These are phyloP conservation scores for Rhadinocentrus ornatus DNA, from an alignment of 2,797 vertebrate species.

Conservation along the genomic window DNA sequence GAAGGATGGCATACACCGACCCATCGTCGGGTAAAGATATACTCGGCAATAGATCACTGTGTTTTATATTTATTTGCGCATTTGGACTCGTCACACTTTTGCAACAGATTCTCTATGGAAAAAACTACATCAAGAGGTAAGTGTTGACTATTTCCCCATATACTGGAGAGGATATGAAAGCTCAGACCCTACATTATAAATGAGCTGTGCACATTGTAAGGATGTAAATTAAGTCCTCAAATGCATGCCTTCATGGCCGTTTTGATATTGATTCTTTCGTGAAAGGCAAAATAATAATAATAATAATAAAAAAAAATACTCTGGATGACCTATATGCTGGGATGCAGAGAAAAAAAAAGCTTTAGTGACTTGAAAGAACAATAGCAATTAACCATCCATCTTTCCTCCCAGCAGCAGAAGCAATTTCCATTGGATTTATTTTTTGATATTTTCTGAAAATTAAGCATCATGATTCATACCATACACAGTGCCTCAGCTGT, in stretches of 20 bases:
- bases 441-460: conserved; percentile 67
- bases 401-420: conserved; percentile 69
- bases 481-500: conserved; percentile 81
- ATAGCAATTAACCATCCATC: conserved; percentile 79
- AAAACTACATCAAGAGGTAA: conserved; percentile 98
- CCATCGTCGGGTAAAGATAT: conserved; percentile 93
- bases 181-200: conserved; percentile 12
- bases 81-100: conserved; percentile 97
- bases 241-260: conserved; percentile 33
- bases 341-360: conserved; percentile 40
- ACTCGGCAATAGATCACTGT: conserved; percentile 95
- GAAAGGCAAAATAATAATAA: neutral
- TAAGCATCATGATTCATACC: conserved; percentile 82
- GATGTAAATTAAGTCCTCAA: conserved; percentile 16
- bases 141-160: conserved; percentile 44
- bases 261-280: conserved; percentile 21
- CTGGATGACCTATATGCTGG: conserved; percentile 33
- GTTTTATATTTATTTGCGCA: conserved; percentile 98
- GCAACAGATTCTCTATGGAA: conserved; percentile 96
- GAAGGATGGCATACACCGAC: conserved; percentile 93
- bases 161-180: conserved; percentile 8
- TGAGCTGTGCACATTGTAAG: conserved; percentile 2
- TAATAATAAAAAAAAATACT: conserved; percentile 24
- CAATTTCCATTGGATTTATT: conserved; percentile 74
- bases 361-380: conserved; percentile 71